Percentiles rank a stretch among this genome's conserved stretches.
phyloP scores from a whole-genome alignment of 2,113 vertebrate species.

The Connochaetes taurinus region DNA sequence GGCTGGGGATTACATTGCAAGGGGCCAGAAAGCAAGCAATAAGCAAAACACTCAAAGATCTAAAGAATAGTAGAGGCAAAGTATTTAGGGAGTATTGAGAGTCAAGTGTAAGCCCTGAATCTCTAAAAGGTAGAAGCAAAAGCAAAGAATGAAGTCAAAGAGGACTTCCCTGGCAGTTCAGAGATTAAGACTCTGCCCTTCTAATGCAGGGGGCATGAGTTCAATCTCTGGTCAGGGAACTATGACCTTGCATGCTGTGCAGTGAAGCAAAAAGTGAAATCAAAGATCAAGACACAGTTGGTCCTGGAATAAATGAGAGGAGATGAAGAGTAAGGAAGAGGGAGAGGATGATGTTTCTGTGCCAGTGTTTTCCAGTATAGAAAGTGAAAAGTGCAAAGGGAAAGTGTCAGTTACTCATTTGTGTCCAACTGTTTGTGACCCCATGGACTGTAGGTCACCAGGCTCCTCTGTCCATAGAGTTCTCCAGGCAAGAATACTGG shows the following conservation, averaged over 20 bases:
- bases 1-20: neutral
- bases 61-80: neutral
- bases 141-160: neutral
- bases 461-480: neutral
- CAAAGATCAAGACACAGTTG: neutral
- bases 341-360: neutral
- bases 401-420: neutral
- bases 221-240: neutral
- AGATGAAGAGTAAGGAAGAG: neutral
- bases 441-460: neutral
- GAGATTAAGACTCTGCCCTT: neutral
- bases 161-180: neutral
- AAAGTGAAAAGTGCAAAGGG: neutral
- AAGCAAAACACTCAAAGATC: neutral
- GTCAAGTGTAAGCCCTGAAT: neutral
- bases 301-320: neutral
- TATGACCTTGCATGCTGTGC: neutral
- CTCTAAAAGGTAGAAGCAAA: neutral
- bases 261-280: neutral
- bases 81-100: neutral
- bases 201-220: neutral
- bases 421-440: neutral
- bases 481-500: neutral
- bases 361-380: neutral
- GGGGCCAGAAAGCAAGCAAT: neutral